Evolutionary conservation across 2,888 invertebrate genomes (phyloP), one percentile per base, ranked within the genome.

Genomic region (Acronicta psi): DNA sequence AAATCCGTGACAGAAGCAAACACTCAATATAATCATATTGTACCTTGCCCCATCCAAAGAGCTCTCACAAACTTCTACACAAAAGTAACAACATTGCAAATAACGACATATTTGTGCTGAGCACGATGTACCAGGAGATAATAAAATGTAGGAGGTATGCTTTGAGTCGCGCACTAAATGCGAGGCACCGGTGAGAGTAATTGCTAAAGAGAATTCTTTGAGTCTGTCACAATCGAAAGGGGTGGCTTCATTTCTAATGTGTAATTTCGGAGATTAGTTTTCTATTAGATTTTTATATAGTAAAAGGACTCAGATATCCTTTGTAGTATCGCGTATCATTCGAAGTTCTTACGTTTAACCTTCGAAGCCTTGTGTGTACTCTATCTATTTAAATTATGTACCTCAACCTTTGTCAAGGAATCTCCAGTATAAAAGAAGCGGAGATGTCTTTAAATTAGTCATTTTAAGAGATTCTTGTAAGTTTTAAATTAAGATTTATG

Each of bases 91-190:
- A 69, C 54, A 64, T 68, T 55, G 70, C 54, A 69, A 68, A 68
- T 68, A 69, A 69, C 70, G 51, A 68, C 65, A 69, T 69, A 68
- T 68, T 68, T 69, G 41, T 59, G 64, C 68, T 59, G 54, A 46
- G 69, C 41, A 54, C 69, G 61, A 16, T 47, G 70, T 68, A 68
- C 67, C 51, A 64, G 59, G 69, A 69, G 23, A 59, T 69, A 69
- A 64, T 68, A 69, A 59, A 69, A 69, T 59, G 37, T 41, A 64
- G 38, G 47, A 57, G 36, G 59, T 59, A 64, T 69, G 68, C 68
- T 68, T 69, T 68, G 68, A 68, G 47, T 68, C 69, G 67, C 50
- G 50, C 43, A 59, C 54, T 69, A 64, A 64, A 64, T 36, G 59
- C 44, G 65, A 68, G 34, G 41, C 64, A 51, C 51, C 41, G 25